Conservation (phyloP, 2,113 vertebrate species). For the Hyperopisus bebe region DNA sequence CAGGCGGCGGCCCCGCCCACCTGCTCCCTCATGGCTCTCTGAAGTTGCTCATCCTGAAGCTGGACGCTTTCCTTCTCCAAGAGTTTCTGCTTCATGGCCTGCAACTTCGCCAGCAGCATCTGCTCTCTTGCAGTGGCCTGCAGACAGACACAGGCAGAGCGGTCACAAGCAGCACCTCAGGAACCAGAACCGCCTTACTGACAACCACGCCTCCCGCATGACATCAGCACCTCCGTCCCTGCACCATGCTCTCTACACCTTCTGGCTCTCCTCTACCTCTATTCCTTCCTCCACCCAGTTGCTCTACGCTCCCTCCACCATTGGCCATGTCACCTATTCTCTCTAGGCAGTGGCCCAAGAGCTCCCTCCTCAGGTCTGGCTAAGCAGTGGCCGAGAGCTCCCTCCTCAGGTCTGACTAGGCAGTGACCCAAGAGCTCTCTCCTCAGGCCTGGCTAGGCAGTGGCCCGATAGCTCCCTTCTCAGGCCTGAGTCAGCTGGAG, state of each 20-base stretch:
- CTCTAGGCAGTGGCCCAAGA: not conserved
- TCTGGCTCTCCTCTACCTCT: not conserved
- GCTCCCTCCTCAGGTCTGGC: conserved; percentile 4
- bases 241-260: not conserved
- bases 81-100: conserved; percentile 55
- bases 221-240: not conserved
- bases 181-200: not conserved
- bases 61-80: conserved; percentile 41
- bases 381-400: not conserved
- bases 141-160: not conserved
- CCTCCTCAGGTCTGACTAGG: conserved; percentile 15
- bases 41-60: conserved; percentile 56
- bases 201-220: not conserved
- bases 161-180: not conserved
- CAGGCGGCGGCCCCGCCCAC: conserved; percentile 31
- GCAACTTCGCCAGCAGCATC: conserved; percentile 54
- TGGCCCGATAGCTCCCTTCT: no score
- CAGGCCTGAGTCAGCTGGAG: conserved; percentile 46
- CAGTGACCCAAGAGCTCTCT: not conserved
- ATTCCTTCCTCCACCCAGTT: not conserved
- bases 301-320: not conserved
- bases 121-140: conserved; percentile 60
- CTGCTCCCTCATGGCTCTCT: conserved; percentile 63
- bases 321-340: not conserved
- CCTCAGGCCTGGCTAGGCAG: conserved; percentile 1